Evolutionary conservation across 2,888 invertebrate species (phyloP), one percentile per base, ranked within the genome.

Genomic region (Lasius fuliginosus): DNA sequence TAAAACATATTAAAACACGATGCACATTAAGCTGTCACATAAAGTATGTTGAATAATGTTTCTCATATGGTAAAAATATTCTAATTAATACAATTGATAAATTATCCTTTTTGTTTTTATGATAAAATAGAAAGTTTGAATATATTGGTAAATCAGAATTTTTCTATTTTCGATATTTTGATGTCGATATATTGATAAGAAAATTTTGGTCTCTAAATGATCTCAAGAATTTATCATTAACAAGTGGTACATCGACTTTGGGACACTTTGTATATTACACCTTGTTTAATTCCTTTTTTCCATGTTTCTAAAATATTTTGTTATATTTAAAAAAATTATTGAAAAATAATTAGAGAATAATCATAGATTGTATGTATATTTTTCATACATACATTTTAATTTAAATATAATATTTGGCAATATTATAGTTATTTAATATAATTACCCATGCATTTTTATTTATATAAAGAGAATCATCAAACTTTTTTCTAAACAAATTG

Each of bases 351-450:
- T 65, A 18, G 42, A n/a, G 27, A 42, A 30, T 27, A 42, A 40
- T n/a, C 0, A 40, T 36, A 3, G 42, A 30, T 77, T 65, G 53
- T 65, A 67, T 77, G 56, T 68, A 46, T 67, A 77, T 33, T 64
- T 30, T 69, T 42, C 40, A 56, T 68, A 46, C 9, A 64, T 36
- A 30, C 8, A 62, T 74, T 40, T 64, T 62, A 42, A 9, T 27
- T 71, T 6, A 69, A 79, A 58, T 56, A 42, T 60, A 71, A 33
- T 58, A 46, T 36, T 60, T 33, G 3, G 18, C 18, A 60, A 42
- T n/a, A n/a, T 58, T 60, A 71, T 36, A 79, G 46, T 60, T 49
- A 79, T 79, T 77, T 42, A 62, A 68, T 15, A 71, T 46, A 71
- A 33, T 53, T 71, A 60, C 30, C 6, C 9, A 12, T 18, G 12